These are phyloP conservation scores for Myiothlypis coronata DNA, from an alignment of 2,797 vertebrate genomes.

Conservation along the genomic window DNA sequence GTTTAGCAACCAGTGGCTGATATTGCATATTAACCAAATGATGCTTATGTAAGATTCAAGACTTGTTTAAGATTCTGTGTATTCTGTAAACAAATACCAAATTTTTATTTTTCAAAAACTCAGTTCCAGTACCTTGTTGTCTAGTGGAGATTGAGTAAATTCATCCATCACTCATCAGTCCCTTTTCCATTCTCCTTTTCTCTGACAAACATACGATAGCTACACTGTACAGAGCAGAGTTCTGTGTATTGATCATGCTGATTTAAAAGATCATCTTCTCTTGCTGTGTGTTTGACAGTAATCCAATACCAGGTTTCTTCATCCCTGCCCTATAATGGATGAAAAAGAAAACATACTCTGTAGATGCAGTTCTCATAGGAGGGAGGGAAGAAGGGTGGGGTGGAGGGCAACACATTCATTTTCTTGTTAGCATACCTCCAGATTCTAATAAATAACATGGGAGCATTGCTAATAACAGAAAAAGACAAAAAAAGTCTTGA, in stretches of 20 bases:
- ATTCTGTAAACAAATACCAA: background rate
- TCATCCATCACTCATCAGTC: background rate
- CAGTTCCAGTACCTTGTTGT: background rate
- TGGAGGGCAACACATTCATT: background rate
- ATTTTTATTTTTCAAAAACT: background rate
- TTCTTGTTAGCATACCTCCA: background rate
- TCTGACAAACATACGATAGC: background rate
- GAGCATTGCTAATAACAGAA: background rate
- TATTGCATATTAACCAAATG: fast-evolving
- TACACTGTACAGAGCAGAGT: background rate
- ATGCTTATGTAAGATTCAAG: background rate
- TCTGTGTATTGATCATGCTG: background rate
- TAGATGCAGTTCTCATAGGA: background rate
- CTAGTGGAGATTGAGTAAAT: background rate
- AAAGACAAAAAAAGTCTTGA: background rate
- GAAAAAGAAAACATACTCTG: background rate
- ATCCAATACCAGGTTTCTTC: background rate
- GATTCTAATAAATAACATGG: background rate
- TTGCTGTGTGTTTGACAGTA: background rate
- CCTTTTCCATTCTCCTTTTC: background rate
- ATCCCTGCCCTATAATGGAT: background rate
- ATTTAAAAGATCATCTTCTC: background rate
- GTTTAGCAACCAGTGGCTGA: background rate
- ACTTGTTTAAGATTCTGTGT: background rate
- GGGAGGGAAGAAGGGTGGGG: too few species aligned